These are phyloP conservation scores for Scomber colias DNA, from an alignment of 2,113 vertebrate species.

Conservation along the genomic window DNA sequence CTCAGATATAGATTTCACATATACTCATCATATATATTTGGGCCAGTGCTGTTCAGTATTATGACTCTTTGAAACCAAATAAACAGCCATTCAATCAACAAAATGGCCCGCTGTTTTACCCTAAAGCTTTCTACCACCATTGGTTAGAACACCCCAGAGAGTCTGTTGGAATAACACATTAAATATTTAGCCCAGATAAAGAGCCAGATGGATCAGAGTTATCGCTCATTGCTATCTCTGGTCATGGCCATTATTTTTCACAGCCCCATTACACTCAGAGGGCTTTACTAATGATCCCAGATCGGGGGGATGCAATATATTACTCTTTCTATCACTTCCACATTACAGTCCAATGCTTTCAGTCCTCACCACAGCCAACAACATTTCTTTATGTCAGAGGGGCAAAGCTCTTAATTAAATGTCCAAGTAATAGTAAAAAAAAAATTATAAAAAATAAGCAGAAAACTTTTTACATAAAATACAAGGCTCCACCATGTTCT, in stretches of 20 bases:
- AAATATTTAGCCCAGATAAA: slow-evolving; percentile 83
- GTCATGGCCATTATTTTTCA: slow-evolving; percentile 83
- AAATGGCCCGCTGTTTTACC: slow-evolving; percentile 72
- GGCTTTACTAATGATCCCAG: slow-evolving; percentile 80
- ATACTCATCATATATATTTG: slow-evolving; percentile 37
- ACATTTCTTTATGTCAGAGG: slow-evolving; percentile 64
- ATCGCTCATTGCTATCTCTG: slow-evolving; percentile 80
- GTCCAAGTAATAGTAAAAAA: slow-evolving; percentile 13
- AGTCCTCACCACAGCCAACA: slow-evolving; percentile 38
- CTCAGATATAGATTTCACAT: slow-evolving; percentile 41
- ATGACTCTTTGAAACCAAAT: slow-evolving; percentile 62
- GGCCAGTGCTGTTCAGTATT: slow-evolving; percentile 15
- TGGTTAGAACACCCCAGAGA: slow-evolving; percentile 75
- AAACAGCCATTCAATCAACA: slow-evolving; percentile 76
- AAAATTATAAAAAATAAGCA: not conserved
- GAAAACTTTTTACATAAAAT: slow-evolving; percentile 29
- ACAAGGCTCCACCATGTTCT: slow-evolving; percentile 6
- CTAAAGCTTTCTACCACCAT: slow-evolving; percentile 72
- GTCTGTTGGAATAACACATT: slow-evolving; percentile 79
- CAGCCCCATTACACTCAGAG: slow-evolving; percentile 78
- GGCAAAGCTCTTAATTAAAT: slow-evolving; percentile 68
- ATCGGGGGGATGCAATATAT: slow-evolving; percentile 73
- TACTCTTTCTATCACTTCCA: slow-evolving; percentile 76
- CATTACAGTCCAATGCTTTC: slow-evolving; percentile 67
- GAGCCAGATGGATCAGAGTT: slow-evolving; percentile 79